A percentile compares a stretch with the other conserved stretches of the same genome.
Evolutionary conservation across 2,888 invertebrate species (phyloP).

Genomic region (Busseola fusca): DNA sequence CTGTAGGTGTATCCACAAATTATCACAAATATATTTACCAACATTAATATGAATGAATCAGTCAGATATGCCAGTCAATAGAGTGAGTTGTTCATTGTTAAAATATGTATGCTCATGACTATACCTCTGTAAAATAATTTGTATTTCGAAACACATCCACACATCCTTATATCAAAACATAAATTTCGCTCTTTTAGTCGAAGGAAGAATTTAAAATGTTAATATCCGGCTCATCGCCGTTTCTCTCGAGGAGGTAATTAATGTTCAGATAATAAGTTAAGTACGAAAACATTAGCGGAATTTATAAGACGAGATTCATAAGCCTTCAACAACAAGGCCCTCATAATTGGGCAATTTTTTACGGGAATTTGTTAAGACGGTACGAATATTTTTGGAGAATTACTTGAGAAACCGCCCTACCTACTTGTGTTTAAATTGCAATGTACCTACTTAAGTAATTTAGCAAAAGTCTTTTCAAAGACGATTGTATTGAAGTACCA

Average conservation of each 20-base stretch:
- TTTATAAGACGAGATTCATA: conserved; percentile 67
- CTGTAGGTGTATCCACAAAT: neutral
- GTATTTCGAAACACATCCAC: conserved; percentile 16
- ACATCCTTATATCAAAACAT: conserved; percentile 14
- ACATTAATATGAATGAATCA: neutral
- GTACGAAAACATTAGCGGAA: conserved; percentile 67
- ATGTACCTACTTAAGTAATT: neutral
- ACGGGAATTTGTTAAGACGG: conserved; percentile 53
- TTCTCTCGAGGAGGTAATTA: conserved; percentile 64
- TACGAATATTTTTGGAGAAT: conserved; percentile 42
- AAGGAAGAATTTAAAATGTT: conserved; percentile 57
- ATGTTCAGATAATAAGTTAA: conserved; percentile 70
- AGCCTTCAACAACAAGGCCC: conserved; percentile 62
- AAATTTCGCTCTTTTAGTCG: conserved; percentile 22
- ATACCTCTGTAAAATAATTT: conserved; percentile 3
- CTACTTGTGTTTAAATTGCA: conserved; percentile 20
- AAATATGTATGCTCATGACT: neutral
- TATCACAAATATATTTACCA: neutral
- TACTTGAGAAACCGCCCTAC: conserved; percentile 13
- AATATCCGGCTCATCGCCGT: conserved; percentile 59
- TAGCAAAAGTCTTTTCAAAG: too few species aligned
- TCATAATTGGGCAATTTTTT: conserved; percentile 67
- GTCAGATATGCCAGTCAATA: neutral
- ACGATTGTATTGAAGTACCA: neutral
- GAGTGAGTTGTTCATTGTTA: neutral